Evolutionary conservation across 2,113 vertebrate genomes (phyloP).

Genomic region (Petrocephalus zakoni): DNA sequence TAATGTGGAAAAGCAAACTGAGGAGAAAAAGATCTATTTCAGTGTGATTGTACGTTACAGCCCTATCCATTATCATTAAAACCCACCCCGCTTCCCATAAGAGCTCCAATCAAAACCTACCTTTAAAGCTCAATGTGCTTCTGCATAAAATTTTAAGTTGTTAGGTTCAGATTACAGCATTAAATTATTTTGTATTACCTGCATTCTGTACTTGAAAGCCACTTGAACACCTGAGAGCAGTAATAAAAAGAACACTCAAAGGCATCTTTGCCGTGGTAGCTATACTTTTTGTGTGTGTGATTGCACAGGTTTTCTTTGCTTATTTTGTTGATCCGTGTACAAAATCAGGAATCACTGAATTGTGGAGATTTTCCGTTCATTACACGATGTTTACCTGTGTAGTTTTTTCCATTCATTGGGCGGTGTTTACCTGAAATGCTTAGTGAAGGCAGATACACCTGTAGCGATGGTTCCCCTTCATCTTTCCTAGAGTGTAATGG

Average conservation of each 20-base stretch:
- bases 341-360: not conserved
- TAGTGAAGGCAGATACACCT: too few species aligned
- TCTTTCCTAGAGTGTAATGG: too few species aligned
- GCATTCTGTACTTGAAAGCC: not conserved
- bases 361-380: not conserved
- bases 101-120: not conserved
- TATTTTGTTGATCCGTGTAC: not conserved
- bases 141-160: not conserved
- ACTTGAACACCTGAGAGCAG: not conserved
- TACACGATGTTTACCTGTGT: not conserved
- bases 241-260: not conserved
- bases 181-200: not conserved
- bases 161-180: not conserved
- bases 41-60: not conserved
- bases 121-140: not conserved
- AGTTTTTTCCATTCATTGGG: too few species aligned
- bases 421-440: too few species aligned
- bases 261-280: not conserved
- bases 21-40: not conserved
- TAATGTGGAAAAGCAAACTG: constrained; percentile 3
- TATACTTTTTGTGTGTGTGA: not conserved
- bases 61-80: not conserved
- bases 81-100: not conserved
- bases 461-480: too few species aligned
- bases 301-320: not conserved